Percentiles rank a stretch among this genome's conserved stretches.
Conservation (phyloP, 2,113 vertebrate species). For the Irena cyanogastra region DNA sequence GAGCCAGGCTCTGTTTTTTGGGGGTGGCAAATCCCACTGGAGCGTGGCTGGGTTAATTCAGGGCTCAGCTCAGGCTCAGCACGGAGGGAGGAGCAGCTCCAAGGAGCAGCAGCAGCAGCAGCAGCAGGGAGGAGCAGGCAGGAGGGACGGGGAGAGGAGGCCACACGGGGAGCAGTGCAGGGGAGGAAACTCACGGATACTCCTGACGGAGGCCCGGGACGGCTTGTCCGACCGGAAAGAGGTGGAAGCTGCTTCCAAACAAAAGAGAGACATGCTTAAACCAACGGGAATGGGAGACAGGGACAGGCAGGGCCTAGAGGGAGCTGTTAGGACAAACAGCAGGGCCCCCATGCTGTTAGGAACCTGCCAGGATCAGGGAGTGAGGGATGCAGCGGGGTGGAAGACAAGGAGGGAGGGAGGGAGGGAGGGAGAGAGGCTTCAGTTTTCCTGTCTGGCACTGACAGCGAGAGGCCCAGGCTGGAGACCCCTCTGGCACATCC, state of each 20-base stretch:
- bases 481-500: background rate
- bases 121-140: background rate
- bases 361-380: background rate
- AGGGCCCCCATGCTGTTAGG: conserved; percentile 9
- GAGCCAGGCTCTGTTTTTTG: background rate
- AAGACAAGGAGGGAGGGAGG: background rate
- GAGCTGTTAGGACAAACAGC: background rate
- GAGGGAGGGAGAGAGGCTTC: background rate
- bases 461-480: background rate
- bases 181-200: conserved; percentile 77
- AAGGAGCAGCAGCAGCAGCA: background rate
- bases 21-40: background rate
- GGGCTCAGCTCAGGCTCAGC: background rate
- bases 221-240: conserved; percentile 79
- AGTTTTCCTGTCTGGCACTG: background rate
- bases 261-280: conserved; percentile 58
- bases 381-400: background rate
- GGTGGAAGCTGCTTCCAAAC: conserved; percentile 72
- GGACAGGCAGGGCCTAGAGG: background rate
- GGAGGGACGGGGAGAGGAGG: background rate
- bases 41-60: background rate
- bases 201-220: conserved; percentile 71
- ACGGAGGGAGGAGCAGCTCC: background rate
- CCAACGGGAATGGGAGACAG: background rate
- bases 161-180: background rate